phyloP scores from a whole-genome alignment of 2,888 invertebrate species.

The Camponotus fellah region DNA sequence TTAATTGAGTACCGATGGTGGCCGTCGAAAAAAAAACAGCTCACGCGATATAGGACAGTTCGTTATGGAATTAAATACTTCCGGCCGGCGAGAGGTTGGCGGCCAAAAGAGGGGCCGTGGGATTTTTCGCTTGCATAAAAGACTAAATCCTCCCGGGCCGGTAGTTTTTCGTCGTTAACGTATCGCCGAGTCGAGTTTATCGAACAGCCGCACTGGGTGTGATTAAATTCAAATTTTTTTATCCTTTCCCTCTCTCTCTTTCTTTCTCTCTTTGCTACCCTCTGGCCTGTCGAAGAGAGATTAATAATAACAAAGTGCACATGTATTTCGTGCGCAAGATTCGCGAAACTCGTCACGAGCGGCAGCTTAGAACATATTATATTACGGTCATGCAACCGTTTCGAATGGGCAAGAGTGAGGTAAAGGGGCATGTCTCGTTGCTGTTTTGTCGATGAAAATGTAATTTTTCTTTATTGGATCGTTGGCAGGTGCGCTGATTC shows the following conservation, averaged over 20 bases:
- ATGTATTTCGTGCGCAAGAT: conserved; percentile 32
- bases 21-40: conserved; percentile 26
- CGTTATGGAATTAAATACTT: conserved; percentile 55
- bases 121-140: conserved; percentile 29
- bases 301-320: conserved; percentile 63
- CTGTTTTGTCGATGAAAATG: conserved; percentile 53
- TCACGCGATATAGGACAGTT: conserved; percentile 38
- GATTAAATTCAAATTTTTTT: conserved; percentile 46
- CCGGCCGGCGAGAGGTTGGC: conserved; percentile 26
- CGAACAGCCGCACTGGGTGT: conserved; percentile 40
- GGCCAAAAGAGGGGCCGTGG: neutral
- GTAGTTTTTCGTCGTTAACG: conserved; percentile 35
- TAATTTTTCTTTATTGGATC: conserved; percentile 68
- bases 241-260: neutral
- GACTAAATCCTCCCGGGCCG: conserved; percentile 21
- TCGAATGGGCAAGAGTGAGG: conserved; percentile 1
- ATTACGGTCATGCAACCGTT: conserved; percentile 62
- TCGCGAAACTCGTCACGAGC: conserved; percentile 42
- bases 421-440: neutral
- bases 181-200: conserved; percentile 44
- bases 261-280: neutral
- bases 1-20: conserved; percentile 47
- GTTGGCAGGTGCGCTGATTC: conserved; percentile 31
- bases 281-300: conserved; percentile 10
- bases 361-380: conserved; percentile 62